Evolutionary conservation across 2,888 invertebrate species (phyloP).

Genomic region (Elysia crispata): DNA sequence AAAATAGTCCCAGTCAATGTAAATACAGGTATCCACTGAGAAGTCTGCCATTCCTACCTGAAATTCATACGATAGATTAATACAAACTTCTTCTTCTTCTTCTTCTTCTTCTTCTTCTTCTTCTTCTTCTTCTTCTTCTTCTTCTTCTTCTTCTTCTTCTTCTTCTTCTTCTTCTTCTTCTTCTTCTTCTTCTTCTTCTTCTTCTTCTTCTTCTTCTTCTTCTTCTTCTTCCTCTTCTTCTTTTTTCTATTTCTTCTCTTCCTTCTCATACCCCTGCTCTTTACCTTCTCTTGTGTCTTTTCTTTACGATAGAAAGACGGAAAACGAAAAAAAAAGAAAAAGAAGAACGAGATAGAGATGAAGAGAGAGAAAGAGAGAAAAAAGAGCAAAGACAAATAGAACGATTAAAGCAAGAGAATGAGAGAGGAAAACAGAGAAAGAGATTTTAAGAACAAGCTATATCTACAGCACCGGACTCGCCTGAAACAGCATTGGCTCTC

Average conservation of each 20-base stretch:
- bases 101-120: slow-evolving; percentile 28
- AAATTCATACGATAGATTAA: too few species aligned
- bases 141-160: not conserved
- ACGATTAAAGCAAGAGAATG: not conserved
- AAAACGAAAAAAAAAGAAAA: slow-evolving; percentile 30
- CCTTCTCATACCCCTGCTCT: slow-evolving; percentile 19
- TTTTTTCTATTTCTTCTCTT: slow-evolving; percentile 7
- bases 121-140: slow-evolving; percentile 11
- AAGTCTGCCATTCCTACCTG: not conserved
- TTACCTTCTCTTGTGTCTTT: not conserved
- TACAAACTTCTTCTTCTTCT: slow-evolving; percentile 20
- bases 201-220: slow-evolving; percentile 20
- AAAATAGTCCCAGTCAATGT: slow-evolving; percentile 27
- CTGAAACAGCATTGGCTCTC: too few species aligned
- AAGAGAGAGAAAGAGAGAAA: slow-evolving; percentile 25
- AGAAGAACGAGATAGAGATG: slow-evolving; percentile 20
- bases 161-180: slow-evolving; percentile 9
- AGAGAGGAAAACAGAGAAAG: slow-evolving; percentile 14
- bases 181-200: slow-evolving; percentile 24
- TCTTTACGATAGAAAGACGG: slow-evolving; percentile 1
- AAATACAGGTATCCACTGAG: slow-evolving; percentile 26
- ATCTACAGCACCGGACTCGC: too few species aligned
- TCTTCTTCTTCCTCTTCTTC: slow-evolving; percentile 3
- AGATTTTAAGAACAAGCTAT: not conserved
- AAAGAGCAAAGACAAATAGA: not conserved